Evolutionary conservation across 2,113 vertebrate genomes (phyloP).

Genomic region (Eulacestoma nigropectus): DNA sequence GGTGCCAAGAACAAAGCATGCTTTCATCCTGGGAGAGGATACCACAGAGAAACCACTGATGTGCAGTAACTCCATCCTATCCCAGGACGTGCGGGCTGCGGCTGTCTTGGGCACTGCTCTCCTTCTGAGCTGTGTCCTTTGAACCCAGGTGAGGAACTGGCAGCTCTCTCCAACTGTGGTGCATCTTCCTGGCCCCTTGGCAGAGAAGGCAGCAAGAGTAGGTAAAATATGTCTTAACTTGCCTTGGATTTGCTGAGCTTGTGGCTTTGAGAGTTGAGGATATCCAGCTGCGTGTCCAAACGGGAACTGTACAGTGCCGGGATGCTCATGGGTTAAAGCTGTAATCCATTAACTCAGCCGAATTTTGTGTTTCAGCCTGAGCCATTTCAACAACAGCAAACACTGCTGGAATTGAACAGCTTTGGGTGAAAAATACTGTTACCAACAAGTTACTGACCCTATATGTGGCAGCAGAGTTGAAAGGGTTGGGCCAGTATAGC

Average conservation of each 20-base stretch:
- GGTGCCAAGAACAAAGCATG: background rate
- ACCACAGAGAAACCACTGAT: background rate
- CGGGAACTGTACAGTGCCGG: background rate
- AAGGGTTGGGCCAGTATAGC: background rate
- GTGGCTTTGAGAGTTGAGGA: background rate
- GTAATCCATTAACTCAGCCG: background rate
- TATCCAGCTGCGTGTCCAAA: background rate
- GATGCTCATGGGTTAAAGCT: background rate
- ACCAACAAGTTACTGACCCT: background rate
- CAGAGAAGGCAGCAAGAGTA: background rate
- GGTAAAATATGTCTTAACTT: background rate
- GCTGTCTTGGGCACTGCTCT: background rate
- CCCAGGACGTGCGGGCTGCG: rapidly evolving
- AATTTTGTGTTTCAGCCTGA: background rate
- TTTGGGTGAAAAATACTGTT: background rate
- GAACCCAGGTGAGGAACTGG: background rate
- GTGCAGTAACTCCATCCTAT: background rate
- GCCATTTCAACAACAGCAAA: background rate
- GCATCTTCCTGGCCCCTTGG: background rate
- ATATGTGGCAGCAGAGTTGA: background rate
- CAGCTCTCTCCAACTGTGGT: background rate
- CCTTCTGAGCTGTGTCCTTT: background rate
- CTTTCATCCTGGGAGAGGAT: background rate
- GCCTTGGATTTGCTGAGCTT: background rate
- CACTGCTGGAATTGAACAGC: background rate